These are phyloP conservation scores for Dunckerocampus dactyliophorus DNA, from an alignment of 2,113 vertebrate genomes.

Conservation along the genomic window DNA sequence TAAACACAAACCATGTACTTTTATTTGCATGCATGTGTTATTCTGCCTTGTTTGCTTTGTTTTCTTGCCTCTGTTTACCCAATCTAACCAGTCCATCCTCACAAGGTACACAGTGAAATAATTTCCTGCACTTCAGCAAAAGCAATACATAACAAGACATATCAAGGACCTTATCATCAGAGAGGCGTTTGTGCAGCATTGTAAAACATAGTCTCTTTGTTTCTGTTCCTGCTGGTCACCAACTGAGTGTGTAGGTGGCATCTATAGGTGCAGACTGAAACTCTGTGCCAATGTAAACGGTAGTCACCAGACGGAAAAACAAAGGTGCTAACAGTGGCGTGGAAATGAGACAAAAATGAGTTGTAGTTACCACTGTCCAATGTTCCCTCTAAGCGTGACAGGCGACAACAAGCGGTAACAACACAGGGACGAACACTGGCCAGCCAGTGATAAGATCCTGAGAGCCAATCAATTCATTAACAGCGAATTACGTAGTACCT, in stretches of 20 bases:
- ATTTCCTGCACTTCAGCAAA: not conserved
- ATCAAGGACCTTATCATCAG: constrained; percentile 9
- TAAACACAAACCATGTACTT: constrained; percentile 3
- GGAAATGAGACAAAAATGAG: too few species aligned
- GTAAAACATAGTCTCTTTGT: constrained; percentile 43
- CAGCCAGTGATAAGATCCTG: too few species aligned
- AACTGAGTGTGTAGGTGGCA: constrained; percentile 20
- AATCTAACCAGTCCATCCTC: constrained; percentile 4
- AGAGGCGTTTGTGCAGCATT: constrained; percentile 11
- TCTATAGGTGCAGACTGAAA: too few species aligned
- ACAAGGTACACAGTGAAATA: constrained; percentile 2
- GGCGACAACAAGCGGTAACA: too few species aligned
- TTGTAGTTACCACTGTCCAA: too few species aligned
- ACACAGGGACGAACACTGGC: too few species aligned
- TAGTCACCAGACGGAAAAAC: too few species aligned
- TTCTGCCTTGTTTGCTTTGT: constrained; percentile 8
- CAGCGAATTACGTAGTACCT: too few species aligned
- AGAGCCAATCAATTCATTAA: too few species aligned
- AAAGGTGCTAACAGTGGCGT: too few species aligned
- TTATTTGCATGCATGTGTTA: constrained; percentile 1
- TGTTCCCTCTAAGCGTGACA: too few species aligned
- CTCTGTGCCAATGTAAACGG: too few species aligned
- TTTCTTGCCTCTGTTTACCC: constrained; percentile 23
- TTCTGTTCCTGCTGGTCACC: constrained; percentile 25
- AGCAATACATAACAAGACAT: not conserved